Base-by-base conservation (phyloP, 2,888 invertebrate genomes). In the Agapostemon virescens region DNA sequence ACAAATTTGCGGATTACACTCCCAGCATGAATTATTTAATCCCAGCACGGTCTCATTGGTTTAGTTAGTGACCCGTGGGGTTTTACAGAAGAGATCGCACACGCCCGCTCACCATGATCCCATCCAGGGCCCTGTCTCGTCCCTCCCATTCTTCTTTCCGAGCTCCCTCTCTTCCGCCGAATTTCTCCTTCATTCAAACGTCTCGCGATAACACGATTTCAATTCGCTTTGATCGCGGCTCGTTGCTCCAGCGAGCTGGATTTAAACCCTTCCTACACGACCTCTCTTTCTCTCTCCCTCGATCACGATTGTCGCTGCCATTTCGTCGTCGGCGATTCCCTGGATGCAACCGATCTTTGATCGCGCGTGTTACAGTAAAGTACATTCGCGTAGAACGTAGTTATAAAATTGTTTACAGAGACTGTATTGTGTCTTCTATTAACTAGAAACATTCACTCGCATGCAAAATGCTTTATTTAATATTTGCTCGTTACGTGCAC, bases 1-100 rank as follows among this genome's bases (percentile, higher is more conserved):
- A 90, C 92, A 90, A 91, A 92, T 91, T 91, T 91, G 90, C 90
- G 90, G 91, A 92, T 91, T 92, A 91, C 90, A 88, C 88, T 89
- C 91, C 79, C 90, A 91, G 92, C 91, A 87, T 91, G 91, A 90
- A 91, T 91, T 91, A 90, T 91, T 90, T 90, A 91, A 90, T 90
- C 91, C 88, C 89, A 88, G 88, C 88, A 86, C 89, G 88, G 85
- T 87, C 87, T 90, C 87, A 88, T 89, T 88, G 88, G 89, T 89
- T 88, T 88, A 89, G 89, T 89, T 89, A 88, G 89, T 86, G 89
- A 88, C 89, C 88, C 87, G 86, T 87, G 84, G 88, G 86, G 81
- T 84, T 84, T 87, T 86, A 83, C 84, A 85, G 80, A 82, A 81
- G 84, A 86, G 87, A 87, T 87, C 87, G 86, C 87, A 81, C 85